Base-by-base conservation (phyloP, 1,140 invertebrate genomes). In the Rhagoletis zephyria region DNA sequence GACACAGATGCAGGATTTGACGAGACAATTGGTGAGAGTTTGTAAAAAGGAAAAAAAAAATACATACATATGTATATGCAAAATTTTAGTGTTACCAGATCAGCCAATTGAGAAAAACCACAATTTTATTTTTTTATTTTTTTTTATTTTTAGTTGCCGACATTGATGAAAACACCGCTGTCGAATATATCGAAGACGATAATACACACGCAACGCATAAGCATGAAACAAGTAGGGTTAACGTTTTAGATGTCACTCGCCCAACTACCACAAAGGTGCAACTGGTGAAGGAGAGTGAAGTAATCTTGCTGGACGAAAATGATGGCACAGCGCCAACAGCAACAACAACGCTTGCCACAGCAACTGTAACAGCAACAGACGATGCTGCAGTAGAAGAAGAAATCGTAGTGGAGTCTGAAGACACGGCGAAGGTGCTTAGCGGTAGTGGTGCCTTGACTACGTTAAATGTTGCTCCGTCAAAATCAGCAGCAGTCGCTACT, bases 111-210 rank as follows among this genome's bases (percentile, higher is more conserved):
- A n/a, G 16, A 12, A 85, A 40, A 61, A 12, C 40, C 19, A 56
- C 2, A 85, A 30, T 77, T 77, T 74, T 51, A 61, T 85, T 3
- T 59, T 5, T 87, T 63, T 12, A 63, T 45, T 12, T 67, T 87
- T 64, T 16, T 40, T 12, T 85, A 56, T 48, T 88, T 88, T 5
- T 63, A 92, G 91, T 91, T 30, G 90, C 91, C 87, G 91, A 92
- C 88, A 88, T 92, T 61, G 91, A 92, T 67, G 91, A 91, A 65
- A 91, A 92, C 45, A 90, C 89, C 45, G 90, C 91, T 85, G 91
- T 92, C 74, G 91, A 92, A 88, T 92, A 92, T 67, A 90, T 92
- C 81, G 91, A 92, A 85, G 85, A 88, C 63, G 87, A 87, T 60
- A 81, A 40, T 65, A 86, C 51, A 63, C 70, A 87, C 42, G 74